Evolutionary conservation across 1,140 invertebrate species (phyloP).

Genomic region (Diuraphis noxia): DNA sequence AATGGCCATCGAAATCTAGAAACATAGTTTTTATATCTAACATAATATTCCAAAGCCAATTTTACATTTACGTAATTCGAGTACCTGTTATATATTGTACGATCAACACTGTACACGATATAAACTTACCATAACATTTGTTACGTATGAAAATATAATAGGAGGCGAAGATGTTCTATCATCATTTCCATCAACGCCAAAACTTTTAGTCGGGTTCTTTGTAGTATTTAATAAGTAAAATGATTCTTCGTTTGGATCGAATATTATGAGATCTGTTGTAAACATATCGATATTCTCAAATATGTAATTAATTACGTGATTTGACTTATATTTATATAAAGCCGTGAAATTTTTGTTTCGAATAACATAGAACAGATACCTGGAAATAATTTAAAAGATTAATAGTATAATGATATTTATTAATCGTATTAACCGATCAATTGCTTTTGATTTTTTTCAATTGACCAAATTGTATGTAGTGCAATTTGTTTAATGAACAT

Average conservation of each 20-base stretch:
- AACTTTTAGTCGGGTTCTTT: fast-evolving
- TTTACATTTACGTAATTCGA: too few relatives aligned
- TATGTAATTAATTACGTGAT: not conserved
- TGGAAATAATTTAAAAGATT: not conserved
- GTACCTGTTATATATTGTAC: too few relatives aligned
- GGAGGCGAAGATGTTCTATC: not conserved
- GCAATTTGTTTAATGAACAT: not conserved
- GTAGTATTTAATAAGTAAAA: not conserved
- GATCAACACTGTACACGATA: not conserved
- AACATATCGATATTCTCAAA: not conserved
- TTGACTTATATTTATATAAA: too few relatives aligned
- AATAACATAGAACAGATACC: not conserved
- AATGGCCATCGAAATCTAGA: too few relatives aligned
- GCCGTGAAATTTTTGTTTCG: not conserved
- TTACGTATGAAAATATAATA: not conserved
- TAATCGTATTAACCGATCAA: not conserved
- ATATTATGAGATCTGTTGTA: not conserved
- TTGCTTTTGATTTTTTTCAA: not conserved
- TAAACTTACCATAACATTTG: not conserved
- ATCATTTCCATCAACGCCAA: not conserved
- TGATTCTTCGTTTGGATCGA: not conserved
- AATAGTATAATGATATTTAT: not conserved
- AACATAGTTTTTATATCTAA: too few relatives aligned
- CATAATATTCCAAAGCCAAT: too few relatives aligned
- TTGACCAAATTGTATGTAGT: not conserved